These are phyloP conservation scores for Myiotriccus ornatus DNA, from an alignment of 2,797 vertebrate genomes.

Conservation along the genomic window DNA sequence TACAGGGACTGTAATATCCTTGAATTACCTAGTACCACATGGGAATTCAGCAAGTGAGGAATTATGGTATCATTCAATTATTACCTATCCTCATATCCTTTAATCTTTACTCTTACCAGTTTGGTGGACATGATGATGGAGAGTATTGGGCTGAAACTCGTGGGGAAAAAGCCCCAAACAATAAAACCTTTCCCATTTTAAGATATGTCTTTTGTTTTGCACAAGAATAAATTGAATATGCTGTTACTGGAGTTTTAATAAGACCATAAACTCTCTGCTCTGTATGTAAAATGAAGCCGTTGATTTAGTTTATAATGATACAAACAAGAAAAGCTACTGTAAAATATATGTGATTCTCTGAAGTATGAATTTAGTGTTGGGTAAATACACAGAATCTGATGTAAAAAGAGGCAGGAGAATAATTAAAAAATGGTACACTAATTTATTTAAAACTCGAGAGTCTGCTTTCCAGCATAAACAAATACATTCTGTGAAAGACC, in stretches of 20 bases:
- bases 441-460: neutral
- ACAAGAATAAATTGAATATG: neutral
- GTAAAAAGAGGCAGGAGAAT: neutral
- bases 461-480: neutral
- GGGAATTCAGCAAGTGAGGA: neutral
- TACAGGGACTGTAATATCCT: neutral
- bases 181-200: neutral
- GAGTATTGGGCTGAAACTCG: neutral
- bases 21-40: neutral
- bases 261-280: neutral
- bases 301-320: conserved; percentile 13
- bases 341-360: neutral
- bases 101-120: neutral
- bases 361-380: neutral
- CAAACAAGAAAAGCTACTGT: neutral
- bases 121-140: neutral
- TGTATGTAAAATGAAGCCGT: neutral
- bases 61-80: neutral
- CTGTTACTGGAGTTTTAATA: neutral
- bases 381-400: neutral
- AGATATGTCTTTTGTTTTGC: neutral
- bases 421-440: neutral
- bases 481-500: neutral
- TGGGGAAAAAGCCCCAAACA: rapidly evolving
- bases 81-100: neutral